Evolutionary conservation across 2,888 invertebrate genomes (phyloP).

Genomic region (Callyntrura guangdongensis): DNA sequence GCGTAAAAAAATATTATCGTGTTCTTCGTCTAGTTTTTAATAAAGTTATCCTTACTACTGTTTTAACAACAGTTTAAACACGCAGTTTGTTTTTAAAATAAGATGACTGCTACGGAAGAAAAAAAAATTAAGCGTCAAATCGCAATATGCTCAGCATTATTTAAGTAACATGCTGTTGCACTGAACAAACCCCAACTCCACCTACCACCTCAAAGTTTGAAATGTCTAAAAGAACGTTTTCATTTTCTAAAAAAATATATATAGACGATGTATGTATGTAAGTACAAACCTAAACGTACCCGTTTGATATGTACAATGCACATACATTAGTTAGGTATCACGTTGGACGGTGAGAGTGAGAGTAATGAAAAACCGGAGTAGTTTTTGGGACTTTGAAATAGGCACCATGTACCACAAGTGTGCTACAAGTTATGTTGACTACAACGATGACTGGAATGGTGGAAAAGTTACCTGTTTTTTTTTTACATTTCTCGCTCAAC

Average conservation of each 20-base stretch:
- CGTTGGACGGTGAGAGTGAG: slow-evolving; percentile 7
- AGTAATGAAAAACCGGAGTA: neutral
- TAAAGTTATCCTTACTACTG: no score
- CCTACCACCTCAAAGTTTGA: neutral
- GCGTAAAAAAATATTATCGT: no score
- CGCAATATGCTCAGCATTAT: no score
- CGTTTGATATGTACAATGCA: neutral
- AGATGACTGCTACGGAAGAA: slow-evolving; percentile 38
- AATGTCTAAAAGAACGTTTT: slow-evolving; percentile 19
- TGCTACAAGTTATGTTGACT: slow-evolving; percentile 71
- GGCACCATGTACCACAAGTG: slow-evolving; percentile 56
- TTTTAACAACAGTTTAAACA: slow-evolving; percentile 62
- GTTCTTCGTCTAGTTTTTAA: no score
- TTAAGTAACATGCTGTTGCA: slow-evolving; percentile 65
- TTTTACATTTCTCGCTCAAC: slow-evolving; percentile 71
- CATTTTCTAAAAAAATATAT: slow-evolving; percentile 6
- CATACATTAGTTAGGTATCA: no score
- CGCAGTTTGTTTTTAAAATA: slow-evolving; percentile 49
- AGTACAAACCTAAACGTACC: no score
- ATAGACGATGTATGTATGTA: neutral
- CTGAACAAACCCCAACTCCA: no score
- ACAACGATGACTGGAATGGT: slow-evolving; percentile 40
- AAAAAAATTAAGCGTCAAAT: slow-evolving; percentile 8
- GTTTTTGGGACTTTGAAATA: slow-evolving; percentile 20
- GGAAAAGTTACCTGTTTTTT: slow-evolving; percentile 67